Conservation (phyloP, 2,797 vertebrate genomes). For the Poecilia picta region DNA sequence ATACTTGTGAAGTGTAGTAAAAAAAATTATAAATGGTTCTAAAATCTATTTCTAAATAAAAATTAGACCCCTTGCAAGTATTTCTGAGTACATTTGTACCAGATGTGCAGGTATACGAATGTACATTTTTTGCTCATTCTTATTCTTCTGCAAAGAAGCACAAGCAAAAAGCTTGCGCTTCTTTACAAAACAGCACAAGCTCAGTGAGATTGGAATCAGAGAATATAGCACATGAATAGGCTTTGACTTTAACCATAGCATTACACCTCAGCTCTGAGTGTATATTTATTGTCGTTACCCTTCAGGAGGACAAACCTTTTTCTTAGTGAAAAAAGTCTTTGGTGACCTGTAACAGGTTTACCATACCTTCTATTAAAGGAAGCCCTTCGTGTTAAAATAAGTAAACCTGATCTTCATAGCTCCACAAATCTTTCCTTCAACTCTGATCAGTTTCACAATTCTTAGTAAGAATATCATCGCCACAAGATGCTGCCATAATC, state of each 20-base stretch:
- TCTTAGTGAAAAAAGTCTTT: no score
- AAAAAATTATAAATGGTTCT: background rate
- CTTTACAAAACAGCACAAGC: background rate
- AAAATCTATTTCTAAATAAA: background rate
- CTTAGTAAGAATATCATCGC: background rate
- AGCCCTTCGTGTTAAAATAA: background rate
- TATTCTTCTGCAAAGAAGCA: background rate
- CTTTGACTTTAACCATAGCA: background rate
- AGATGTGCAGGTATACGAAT: background rate
- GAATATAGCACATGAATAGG: background rate
- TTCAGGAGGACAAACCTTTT: no score
- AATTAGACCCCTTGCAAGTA: background rate
- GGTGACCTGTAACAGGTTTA: background rate
- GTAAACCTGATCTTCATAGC: background rate
- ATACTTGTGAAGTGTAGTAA: background rate
- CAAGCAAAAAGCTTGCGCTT: no score
- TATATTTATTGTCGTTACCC: background rate
- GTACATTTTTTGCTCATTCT: background rate
- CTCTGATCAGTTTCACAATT: background rate
- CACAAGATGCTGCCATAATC: background rate
- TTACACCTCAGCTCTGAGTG: background rate
- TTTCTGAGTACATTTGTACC: background rate
- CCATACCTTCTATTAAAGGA: background rate
- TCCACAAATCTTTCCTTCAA: background rate
- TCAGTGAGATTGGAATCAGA: background rate